These are phyloP conservation scores for Zelleria hepariella DNA, from an alignment of 2,888 invertebrate species.

Conservation along the genomic window DNA sequence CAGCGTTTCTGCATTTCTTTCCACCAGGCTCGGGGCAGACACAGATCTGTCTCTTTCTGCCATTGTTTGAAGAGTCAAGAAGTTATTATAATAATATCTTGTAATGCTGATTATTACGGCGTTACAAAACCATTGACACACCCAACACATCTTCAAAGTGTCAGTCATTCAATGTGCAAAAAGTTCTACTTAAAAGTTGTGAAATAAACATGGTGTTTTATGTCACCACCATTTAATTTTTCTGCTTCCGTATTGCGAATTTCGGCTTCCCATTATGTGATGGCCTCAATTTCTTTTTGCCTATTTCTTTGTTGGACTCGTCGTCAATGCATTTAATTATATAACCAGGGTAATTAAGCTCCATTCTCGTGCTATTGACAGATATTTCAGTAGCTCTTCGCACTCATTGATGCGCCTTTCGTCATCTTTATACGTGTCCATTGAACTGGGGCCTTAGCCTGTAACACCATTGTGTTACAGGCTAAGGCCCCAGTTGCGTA, in stretches of 20 bases:
- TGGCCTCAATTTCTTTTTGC: neutral
- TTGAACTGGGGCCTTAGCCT: neutral
- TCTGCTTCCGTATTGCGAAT: neutral
- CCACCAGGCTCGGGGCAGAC: too few relatives aligned
- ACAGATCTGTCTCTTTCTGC: too few relatives aligned
- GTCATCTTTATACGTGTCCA: neutral
- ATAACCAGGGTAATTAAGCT: neutral
- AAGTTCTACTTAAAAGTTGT: neutral
- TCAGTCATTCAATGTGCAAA: neutral
- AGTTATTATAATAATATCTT: too few relatives aligned
- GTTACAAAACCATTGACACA: neutral
- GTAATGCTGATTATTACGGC: too few relatives aligned
- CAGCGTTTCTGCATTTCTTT: too few relatives aligned
- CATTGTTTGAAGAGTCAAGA: too few relatives aligned
- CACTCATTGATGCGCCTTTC: too few relatives aligned
- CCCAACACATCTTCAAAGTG: neutral
- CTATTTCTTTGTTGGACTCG: neutral
- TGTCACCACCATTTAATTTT: neutral
- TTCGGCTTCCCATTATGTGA: neutral
- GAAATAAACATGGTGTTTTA: neutral
- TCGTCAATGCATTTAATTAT: neutral
- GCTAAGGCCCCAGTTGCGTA: too few relatives aligned
- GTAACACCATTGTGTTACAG: neutral
- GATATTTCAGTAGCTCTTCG: neutral
- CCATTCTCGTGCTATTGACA: neutral